phyloP scores from a whole-genome alignment of 2,113 vertebrate genomes.

The Tylochromis polylepis region DNA sequence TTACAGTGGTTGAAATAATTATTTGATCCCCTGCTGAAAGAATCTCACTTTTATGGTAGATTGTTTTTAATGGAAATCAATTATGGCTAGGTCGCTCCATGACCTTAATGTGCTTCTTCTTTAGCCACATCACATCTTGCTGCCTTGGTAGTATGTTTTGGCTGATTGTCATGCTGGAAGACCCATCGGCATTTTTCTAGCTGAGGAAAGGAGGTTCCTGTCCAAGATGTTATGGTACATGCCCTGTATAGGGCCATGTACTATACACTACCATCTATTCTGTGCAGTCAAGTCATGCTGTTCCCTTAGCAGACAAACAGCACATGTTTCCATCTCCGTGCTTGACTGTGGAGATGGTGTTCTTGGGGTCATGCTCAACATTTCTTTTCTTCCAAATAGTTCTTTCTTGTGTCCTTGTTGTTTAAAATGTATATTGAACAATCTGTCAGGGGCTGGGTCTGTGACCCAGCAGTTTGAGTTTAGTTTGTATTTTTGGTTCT shows the following conservation, averaged over 20 bases:
- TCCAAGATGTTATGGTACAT: not conserved
- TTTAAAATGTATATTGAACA: not conserved
- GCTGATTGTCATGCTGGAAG: rapidly evolving
- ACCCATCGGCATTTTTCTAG: rapidly evolving
- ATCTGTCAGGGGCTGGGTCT: no score
- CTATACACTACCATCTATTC: not conserved
- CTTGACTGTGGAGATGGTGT: not conserved
- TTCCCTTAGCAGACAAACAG: not conserved
- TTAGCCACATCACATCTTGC: not conserved
- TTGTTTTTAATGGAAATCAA: not conserved
- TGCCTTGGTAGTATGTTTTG: not conserved
- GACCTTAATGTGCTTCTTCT: not conserved
- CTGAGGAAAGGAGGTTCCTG: not conserved
- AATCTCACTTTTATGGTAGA: not conserved
- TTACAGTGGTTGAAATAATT: rapidly evolving
- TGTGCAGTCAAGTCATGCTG: rapidly evolving
- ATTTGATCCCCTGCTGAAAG: not conserved
- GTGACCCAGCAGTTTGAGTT: no score
- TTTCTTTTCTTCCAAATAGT: not conserved
- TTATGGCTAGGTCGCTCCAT: rapidly evolving
- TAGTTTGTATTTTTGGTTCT: no score
- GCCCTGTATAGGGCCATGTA: not conserved
- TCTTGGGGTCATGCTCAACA: not conserved
- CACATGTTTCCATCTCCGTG: not conserved
- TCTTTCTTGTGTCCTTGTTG: not conserved